Evolutionary conservation across 2,888 invertebrate species (phyloP).

Genomic region (Eristalis intricaria): DNA sequence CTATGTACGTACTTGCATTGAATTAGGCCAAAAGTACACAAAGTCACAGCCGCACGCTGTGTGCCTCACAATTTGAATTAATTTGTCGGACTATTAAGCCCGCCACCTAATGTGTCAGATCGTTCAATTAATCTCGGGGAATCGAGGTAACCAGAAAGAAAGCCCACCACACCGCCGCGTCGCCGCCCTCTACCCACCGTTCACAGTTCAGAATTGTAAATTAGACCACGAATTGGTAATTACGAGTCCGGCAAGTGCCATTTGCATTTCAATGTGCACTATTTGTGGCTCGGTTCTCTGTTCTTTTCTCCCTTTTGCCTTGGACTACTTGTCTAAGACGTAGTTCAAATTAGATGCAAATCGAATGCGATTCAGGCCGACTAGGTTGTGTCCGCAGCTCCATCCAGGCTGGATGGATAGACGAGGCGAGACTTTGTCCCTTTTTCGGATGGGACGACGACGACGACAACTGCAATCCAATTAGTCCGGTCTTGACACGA

Average conservation of each 20-base stretch:
- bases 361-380: constrained; percentile 1
- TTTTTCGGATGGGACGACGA: not conserved
- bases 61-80: constrained; percentile 57
- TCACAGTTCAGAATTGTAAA: constrained; percentile 54
- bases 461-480: constrained; percentile 40
- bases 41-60: constrained; percentile 16
- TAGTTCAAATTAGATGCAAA: constrained; percentile 10
- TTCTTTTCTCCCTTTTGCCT: not conserved
- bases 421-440: not conserved
- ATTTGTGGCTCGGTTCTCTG: not conserved
- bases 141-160: constrained; percentile 58
- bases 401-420: not conserved
- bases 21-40: constrained; percentile 28
- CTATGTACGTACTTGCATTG: not conserved
- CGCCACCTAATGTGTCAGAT: constrained; percentile 57
- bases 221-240: constrained; percentile 50
- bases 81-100: constrained; percentile 55
- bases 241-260: constrained; percentile 34
- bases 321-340: constrained; percentile 9
- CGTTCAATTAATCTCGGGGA: constrained; percentile 54
- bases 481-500: constrained; percentile 64
- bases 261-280: constrained; percentile 52
- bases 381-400: constrained; percentile 14
- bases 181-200: not conserved
- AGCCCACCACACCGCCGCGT: not conserved